phyloP scores from a whole-genome alignment of 2,113 vertebrate genomes.

The Procapra przewalskii region DNA sequence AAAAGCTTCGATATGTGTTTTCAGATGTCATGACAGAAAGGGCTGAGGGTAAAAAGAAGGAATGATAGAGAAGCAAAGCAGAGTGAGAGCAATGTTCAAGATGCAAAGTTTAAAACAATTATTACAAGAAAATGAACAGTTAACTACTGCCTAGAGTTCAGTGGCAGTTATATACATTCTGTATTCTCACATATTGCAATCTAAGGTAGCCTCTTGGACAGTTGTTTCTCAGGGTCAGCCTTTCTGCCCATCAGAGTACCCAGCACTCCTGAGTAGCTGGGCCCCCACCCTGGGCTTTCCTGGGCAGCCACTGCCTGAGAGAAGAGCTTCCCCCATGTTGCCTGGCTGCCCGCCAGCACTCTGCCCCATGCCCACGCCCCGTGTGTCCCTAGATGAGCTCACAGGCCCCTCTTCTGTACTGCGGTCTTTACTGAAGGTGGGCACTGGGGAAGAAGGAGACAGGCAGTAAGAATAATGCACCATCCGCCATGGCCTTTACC shows the following conservation, averaged over 20 bases:
- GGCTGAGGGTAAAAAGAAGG: neutral
- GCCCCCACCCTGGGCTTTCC: neutral
- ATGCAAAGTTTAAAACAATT: neutral
- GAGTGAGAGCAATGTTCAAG: neutral
- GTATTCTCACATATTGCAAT: neutral
- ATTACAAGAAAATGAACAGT: neutral
- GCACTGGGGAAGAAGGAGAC: neutral
- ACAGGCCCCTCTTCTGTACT: neutral
- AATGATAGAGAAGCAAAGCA: neutral
- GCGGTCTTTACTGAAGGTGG: neutral
- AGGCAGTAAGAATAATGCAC: neutral
- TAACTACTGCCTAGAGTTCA: neutral
- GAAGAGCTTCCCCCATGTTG: neutral
- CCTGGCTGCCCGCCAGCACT: neutral
- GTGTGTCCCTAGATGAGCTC: neutral
- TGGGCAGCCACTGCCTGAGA: neutral
- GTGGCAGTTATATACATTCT: neutral
- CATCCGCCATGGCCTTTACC: neutral
- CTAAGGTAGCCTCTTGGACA: neutral
- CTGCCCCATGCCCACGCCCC: neutral
- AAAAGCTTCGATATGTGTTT: neutral
- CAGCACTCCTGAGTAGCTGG: neutral
- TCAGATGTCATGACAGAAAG: neutral
- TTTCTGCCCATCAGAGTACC: neutral
- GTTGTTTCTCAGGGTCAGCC: neutral